Percentiles rank a stretch among this genome's conserved stretches.
phyloP scores from a whole-genome alignment of 2,113 vertebrate genomes.

The Catharus fuscescens region DNA sequence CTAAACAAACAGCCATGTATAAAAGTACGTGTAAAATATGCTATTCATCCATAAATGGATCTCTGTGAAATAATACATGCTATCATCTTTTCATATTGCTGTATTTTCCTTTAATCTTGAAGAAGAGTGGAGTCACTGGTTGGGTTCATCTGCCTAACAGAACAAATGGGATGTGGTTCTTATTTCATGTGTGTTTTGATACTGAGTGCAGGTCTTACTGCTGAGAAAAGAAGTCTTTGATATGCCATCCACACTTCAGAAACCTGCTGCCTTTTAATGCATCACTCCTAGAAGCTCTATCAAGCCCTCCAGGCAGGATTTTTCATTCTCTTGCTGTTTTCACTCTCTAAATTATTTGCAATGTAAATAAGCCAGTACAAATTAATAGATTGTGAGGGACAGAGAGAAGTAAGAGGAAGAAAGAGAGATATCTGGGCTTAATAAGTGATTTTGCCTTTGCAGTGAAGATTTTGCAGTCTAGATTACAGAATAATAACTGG shows the following conservation, averaged over 20 bases:
- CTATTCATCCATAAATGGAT: not conserved
- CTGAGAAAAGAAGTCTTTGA: not conserved
- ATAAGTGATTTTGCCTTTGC: not conserved
- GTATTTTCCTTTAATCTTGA: constrained; percentile 18
- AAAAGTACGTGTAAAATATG: not conserved
- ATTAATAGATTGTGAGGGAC: not conserved
- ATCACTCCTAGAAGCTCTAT: not conserved
- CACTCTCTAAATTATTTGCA: not conserved
- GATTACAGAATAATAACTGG: not conserved
- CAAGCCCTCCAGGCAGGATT: constrained; percentile 3
- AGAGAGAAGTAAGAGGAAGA: not conserved
- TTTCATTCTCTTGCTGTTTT: not conserved
- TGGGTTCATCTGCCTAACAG: not conserved
- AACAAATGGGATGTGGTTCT: not conserved
- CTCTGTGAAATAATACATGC: not conserved
- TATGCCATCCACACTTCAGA: not conserved
- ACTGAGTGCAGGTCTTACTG: not conserved
- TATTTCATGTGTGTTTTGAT: not conserved
- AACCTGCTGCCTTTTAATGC: not conserved
- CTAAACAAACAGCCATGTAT: not conserved
- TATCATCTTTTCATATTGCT: not conserved
- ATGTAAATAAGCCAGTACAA: not conserved
- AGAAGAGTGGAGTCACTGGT: not conserved
- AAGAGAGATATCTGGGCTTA: not conserved
- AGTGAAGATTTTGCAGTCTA: not conserved